Percentiles rank a stretch among this genome's conserved stretches.
Evolutionary conservation across 2,888 invertebrate species (phyloP).

Genomic region (Ypsolopha sequella): DNA sequence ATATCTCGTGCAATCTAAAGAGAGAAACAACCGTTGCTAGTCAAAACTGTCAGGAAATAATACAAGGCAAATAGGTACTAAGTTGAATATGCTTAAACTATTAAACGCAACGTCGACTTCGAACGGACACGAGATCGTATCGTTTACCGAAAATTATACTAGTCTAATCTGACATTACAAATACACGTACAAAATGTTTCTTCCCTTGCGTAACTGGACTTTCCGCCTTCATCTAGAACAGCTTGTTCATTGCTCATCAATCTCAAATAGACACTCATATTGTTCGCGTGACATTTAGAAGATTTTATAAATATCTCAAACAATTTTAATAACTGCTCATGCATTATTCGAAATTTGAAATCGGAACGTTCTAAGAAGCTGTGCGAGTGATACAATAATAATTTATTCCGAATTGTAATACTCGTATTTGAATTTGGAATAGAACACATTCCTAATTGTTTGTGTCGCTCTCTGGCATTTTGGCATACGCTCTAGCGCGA

Average conservation of each 20-base stretch:
- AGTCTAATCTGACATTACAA: conserved; percentile 53
- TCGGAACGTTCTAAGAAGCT: conserved; percentile 15
- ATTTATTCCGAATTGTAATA: conserved; percentile 39
- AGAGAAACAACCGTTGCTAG: conserved; percentile 39
- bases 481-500: conserved; percentile 58
- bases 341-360: conserved; percentile 33
- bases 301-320: conserved; percentile 56
- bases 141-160: conserved; percentile 63
- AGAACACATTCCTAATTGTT: conserved; percentile 61
- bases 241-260: conserved; percentile 64
- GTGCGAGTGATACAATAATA: conserved; percentile 21
- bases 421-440: conserved; percentile 52
- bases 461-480: conserved; percentile 49
- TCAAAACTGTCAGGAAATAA: conserved; percentile 29
- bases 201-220: conserved; percentile 43
- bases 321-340: conserved; percentile 31
- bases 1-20: conserved; percentile 9
- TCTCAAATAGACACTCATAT: conserved; percentile 60
- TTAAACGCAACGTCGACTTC: conserved; percentile 50
- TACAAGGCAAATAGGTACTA: conserved; percentile 29
- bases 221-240: conserved; percentile 47
- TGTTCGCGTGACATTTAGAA: conserved; percentile 66
- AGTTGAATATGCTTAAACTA: conserved; percentile 40
- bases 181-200: conserved; percentile 19
- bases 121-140: conserved; percentile 57